Evolutionary conservation across 2,797 vertebrate genomes (phyloP), one percentile per base, ranked within the genome.

Genomic region (Myotis planiceps): DNA sequence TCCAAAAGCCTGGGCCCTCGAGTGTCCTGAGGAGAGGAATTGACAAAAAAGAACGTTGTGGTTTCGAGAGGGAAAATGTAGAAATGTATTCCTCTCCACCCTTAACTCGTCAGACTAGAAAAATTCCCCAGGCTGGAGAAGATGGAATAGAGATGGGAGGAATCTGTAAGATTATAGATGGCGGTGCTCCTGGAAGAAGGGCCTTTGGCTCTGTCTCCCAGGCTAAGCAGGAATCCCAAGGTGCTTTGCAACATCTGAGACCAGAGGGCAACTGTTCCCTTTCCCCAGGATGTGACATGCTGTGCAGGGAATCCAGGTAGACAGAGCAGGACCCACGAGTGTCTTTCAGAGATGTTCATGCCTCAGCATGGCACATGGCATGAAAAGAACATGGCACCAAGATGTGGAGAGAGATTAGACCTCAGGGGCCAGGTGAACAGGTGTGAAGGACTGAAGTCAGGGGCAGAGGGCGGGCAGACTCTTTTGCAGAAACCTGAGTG

Each of bases 131-230:
- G 16, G 34, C 72, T 51, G 25, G 32, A 13, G 12, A 29, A 74
- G 60, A 21, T 3, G 7, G 23, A 27, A 58, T 12, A 32, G 27
- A 47, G 9, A 3, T 1, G 13, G 32, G 9, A 76, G 13, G 39
- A 15, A 3, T 13, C 13, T 47, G 6, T 1, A 13, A 39, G 25
- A 32, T 1, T 1, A 6, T 0, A 34, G 39, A 27, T 1, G 2
- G 12, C 1, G 16, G 12, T 19, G 34, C 58, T 63, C 12, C 42
- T n/a, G 34, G 29, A n/a, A 23, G 12, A 12, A 19, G 10, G 9
- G 15, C 58, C n/a, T 63, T 4, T 10, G 29, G 34, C 34, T 13
- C 5, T 9, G 9, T n/a, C 25, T 55, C 63, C 34, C 10, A 42
- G 32, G 53, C 27, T 29, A 68, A 87, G 53, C 12, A 71, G 79